Evolutionary conservation across 2,113 vertebrate genomes (phyloP).

Genomic region (Xiphophorus couchianus): DNA sequence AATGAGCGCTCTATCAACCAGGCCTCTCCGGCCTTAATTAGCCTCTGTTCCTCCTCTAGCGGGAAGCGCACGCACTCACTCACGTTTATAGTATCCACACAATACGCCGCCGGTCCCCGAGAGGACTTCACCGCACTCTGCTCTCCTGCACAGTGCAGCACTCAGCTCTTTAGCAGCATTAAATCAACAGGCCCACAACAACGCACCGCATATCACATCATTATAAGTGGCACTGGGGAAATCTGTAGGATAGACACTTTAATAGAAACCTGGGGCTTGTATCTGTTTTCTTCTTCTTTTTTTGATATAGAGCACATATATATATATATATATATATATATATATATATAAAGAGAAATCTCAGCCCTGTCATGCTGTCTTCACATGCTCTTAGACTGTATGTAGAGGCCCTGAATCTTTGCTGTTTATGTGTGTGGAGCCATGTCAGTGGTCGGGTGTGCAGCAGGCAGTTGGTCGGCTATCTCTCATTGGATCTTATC

Average conservation of each 20-base stretch:
- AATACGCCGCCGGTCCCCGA: slow-evolving; percentile 41
- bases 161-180: slow-evolving; percentile 68
- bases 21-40: slow-evolving; percentile 70
- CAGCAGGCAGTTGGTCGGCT: slow-evolving; percentile 47
- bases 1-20: slow-evolving; percentile 65
- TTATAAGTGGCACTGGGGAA: slow-evolving; percentile 55
- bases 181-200: slow-evolving; percentile 67
- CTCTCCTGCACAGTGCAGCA: slow-evolving; percentile 65
- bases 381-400: slow-evolving; percentile 17
- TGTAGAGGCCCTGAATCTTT: slow-evolving; percentile 8
- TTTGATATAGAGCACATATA: background rate
- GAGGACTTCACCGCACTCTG: slow-evolving; percentile 58
- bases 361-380: slow-evolving; percentile 30
- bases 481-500: slow-evolving; percentile 72
- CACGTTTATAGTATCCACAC: slow-evolving; percentile 52
- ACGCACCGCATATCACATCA: slow-evolving; percentile 54
- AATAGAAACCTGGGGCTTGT: slow-evolving; percentile 35
- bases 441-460: slow-evolving; percentile 45
- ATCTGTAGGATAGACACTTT: slow-evolving; percentile 49
- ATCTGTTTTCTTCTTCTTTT: slow-evolving; percentile 5
- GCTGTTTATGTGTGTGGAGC: slow-evolving; percentile 32
- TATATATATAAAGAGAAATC: background rate
- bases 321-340: background rate
- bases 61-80: slow-evolving; percentile 23
- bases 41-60: slow-evolving; percentile 58